Evolutionary conservation across 2,797 vertebrate genomes (phyloP), one percentile per base, ranked within the genome.

Genomic region (Acrossocheilus wenchowensis): DNA sequence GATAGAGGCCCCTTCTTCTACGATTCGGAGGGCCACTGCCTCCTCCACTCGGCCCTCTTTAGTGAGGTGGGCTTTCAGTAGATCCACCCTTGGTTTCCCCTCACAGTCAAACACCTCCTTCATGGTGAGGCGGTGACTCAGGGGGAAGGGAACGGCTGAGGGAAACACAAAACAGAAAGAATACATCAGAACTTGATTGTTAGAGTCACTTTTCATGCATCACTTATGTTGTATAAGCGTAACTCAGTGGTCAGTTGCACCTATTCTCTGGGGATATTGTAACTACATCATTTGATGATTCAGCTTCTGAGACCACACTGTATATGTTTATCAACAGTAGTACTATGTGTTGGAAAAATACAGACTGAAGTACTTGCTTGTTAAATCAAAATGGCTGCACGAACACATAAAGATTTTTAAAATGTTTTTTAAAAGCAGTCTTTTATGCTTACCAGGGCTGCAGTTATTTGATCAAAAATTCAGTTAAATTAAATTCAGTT

Each of bases 61-160:
- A 92, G 95, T 96, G 87, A 96, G 94, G 91, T 96, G 96, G 78
- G 95, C 95, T 90, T 96, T 96, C 79, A 96, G 93, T 69, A 96
- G 94, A 89, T 96, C 96, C 85, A 96, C 96, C 0, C 96, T 94
- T 17, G 96, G 96, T 87, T 96, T 96, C 48, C 94, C 94, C 90
- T 96, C 95, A 1, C 94, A 93, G 92, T 96, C 96, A n/a, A 96
- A 96, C 88, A 96, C 96, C 92, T 96, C 96, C 91, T 96, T 96
- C 94, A 96, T 91, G 4, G 95, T 96, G 87, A 96, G 95, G 82
- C 95, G 96, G 91, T 96, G 95, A 91, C 96, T 96, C 91, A 96
- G 89, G 84, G 96, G 96, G 89, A 96, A 96, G 87, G 96, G 96
- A 87, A 96, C 96, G 87, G 96, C 96, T 96, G 89, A 50, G 34